Base-by-base conservation (phyloP, 2,888 invertebrate genomes). In the Gibbula magus region DNA sequence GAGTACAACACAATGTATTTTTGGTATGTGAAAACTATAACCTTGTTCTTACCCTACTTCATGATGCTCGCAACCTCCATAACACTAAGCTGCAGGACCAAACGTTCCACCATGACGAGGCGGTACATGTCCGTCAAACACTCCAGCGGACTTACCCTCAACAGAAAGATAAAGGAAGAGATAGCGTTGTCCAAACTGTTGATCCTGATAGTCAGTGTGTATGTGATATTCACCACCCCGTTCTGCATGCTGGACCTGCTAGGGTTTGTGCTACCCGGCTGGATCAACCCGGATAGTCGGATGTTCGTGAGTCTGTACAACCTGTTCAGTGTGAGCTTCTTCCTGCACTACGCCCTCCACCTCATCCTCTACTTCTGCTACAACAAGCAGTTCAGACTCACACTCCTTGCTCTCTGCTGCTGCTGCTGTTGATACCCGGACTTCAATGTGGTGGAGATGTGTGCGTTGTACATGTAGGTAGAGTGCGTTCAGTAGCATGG, bases 331-430 rank as follows among this genome's bases (percentile, higher is more conserved):
- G 85, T 91, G 29, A 84, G 88, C 82, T 91, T 90, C 82, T 90
- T 91, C 82, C 87, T 91, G 56, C 89, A 88, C 83, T 91, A 89
- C 76, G 86, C 90, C 78, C 84, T 90, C 67, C 88, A 89, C 35
- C 89, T 91, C 76, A 89, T 91, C 67, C 85, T 92, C n/a, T 90
- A 89, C 80, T 91, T 91, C 84, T 89, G 88, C 79, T 92, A 89
- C 83, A 89, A 88, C 85, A 89, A 90, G 78, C 88, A 88, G 78
- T 92, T 90, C 83, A 81, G 91, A 32, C 80, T 88, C n/a, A 88
- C 90, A 7, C 85, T 91, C 45, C 79, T 89, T 8, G 86, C 89
- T 52, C 84, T 87, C 32, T 91, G 91, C 81, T 90, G 91, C 78
- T 90, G 91, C 80, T 90, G 90, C 81, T 88, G 89, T 80, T 88